Base-by-base conservation (phyloP, 1,140 invertebrate species). In the Eubasilissa regina region DNA sequence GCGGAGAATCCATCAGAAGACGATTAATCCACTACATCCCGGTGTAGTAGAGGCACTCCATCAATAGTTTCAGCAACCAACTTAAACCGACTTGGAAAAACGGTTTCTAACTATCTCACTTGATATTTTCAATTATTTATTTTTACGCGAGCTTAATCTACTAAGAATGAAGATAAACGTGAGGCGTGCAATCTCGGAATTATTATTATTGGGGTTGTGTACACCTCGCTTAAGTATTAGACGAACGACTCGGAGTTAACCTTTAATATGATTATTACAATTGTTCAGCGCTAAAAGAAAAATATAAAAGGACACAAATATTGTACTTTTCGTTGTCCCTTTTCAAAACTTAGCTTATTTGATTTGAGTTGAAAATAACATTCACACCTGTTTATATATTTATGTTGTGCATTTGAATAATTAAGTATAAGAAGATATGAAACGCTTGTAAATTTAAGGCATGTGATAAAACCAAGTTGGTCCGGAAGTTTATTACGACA, bases 1-100 rank as follows among this genome's bases (percentile, higher is more conserved):
- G 88, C 88, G n/a, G 88, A 89, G 78, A 89, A 87, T 81, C 85
- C 86, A 6, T 88, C 88, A 68, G 88, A 89, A 25, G 80, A 81
- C 56, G 82, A 81, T 62, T 82, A 80, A 80, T 55, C 0, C n/a
- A 51, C n/a, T 70, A 25, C 11, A 51, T 25, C 60, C 6, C 1
- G 13, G 60, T 64, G 13, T 12, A 12, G 0, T 13, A 8, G 17
- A 21, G 21, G 55, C 6, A 35, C 25, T 15, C 7, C 55, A 19
- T 15, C 4, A 11, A n/a, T 58, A 10, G 55, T 9, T 10, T 58
- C 62, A 66, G 35, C 62, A 66, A n/a, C 43, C n/a, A 17, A 66
- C 43, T 44, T 17, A 47, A 35, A 62, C 25, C 8, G n/a, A 58
- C 17, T 21, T 58, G 55, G 25, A 35, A 6, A 6, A 35, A 35